Percentiles rank a stretch among this genome's conserved stretches.
These are phyloP conservation scores for Chloroclystis v-ata DNA, from an alignment of 2,888 invertebrate species.

Conservation along the genomic window DNA sequence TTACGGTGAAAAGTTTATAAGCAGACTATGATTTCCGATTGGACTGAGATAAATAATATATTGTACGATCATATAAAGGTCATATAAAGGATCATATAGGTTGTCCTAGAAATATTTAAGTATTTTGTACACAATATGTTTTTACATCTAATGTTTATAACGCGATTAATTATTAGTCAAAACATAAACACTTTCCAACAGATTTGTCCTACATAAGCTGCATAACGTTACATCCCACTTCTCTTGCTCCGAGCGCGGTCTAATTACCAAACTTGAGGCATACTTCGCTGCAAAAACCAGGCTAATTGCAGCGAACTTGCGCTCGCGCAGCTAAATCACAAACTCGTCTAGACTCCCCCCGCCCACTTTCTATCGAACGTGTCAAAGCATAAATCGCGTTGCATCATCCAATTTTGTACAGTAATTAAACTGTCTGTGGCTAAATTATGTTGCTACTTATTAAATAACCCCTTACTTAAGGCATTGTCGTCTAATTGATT, in stretches of 20 bases:
- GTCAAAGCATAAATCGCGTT: constrained; percentile 29
- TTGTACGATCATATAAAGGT: too few species aligned
- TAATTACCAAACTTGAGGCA: constrained; percentile 12
- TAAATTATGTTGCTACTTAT: constrained; percentile 19
- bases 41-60: too few species aligned
- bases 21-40: too few species aligned
- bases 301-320: constrained; percentile 21
- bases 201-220: too few species aligned
- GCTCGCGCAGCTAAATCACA: constrained; percentile 22
- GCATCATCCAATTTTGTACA: constrained; percentile 23
- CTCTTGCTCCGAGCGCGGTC: neutral
- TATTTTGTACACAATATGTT: too few species aligned
- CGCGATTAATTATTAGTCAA: too few species aligned
- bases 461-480: constrained; percentile 9
- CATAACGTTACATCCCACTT: neutral
- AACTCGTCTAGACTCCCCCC: constrained; percentile 28
- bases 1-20: too few species aligned
- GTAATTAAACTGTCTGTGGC: constrained; percentile 20
- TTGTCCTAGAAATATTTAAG: too few species aligned
- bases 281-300: constrained; percentile 8
- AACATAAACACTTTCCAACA: too few species aligned
- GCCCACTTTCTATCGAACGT: constrained; percentile 33
- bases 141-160: too few species aligned
- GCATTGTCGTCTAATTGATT: neutral
- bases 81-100: too few species aligned